A percentile compares a stretch with the other conserved stretches of the same genome.
Evolutionary conservation across 2,888 invertebrate genomes (phyloP).

Genomic region (Lissonota sp.): DNA sequence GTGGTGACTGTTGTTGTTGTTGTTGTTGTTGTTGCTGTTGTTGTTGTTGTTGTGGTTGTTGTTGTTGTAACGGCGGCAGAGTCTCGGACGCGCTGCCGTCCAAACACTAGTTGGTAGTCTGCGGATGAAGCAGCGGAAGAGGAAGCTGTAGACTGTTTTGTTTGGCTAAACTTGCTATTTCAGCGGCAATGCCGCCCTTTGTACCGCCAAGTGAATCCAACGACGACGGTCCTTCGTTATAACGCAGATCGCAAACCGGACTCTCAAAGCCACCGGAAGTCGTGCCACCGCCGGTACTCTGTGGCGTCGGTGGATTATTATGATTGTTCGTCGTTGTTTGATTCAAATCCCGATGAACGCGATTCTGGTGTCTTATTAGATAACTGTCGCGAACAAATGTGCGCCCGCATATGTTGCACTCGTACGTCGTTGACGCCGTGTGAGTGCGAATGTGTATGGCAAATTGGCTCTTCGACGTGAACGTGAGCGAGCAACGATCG

Average conservation of each 20-base stretch:
- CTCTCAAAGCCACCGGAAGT: conserved; percentile 82
- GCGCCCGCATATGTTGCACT: conserved; percentile 90
- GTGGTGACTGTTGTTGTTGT: conserved; percentile 64
- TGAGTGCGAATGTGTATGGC: conserved; percentile 91
- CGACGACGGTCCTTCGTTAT: conserved; percentile 82
- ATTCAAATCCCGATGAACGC: conserved; percentile 87
- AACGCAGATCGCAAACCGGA: conserved; percentile 82
- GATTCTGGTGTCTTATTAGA: conserved; percentile 91
- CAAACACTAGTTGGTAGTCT: conserved; percentile 83
- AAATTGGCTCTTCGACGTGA: conserved; percentile 91
- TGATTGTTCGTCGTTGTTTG: conserved; percentile 80
- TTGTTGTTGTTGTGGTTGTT: conserved; percentile 68
- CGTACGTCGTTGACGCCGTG: conserved; percentile 88
- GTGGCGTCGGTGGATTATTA: conserved; percentile 82
- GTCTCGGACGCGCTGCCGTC: conserved; percentile 78
- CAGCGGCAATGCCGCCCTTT: conserved; percentile 79
- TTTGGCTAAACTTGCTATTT: conserved; percentile 82
- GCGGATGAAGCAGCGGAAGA: conserved; percentile 82
- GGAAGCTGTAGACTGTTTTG: conserved; percentile 83
- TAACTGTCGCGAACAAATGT: conserved; percentile 92
- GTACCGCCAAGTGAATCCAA: conserved; percentile 78
- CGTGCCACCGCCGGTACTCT: conserved; percentile 78
- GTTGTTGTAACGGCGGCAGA: conserved; percentile 71
- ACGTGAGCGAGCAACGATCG: conserved; percentile 89
- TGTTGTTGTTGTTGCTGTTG: conserved; percentile 42